These are phyloP conservation scores for Parthenolecanium corni DNA, from an alignment of 2,888 invertebrate species.

Conservation along the genomic window DNA sequence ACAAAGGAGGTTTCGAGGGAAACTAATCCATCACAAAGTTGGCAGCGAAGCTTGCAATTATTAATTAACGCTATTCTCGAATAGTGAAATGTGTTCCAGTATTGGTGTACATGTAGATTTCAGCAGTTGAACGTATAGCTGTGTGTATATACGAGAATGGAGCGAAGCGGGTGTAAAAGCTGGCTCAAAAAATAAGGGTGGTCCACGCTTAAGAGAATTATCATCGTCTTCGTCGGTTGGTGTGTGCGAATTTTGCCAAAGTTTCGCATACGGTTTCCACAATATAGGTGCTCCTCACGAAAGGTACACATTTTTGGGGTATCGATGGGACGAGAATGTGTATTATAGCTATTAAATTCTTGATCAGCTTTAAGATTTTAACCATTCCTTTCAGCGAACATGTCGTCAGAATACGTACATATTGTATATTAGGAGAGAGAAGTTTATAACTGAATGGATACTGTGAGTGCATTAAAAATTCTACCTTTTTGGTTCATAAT, in stretches of 20 bases:
- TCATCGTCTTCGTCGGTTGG: conserved; percentile 12
- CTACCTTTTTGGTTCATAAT: too few relatives aligned
- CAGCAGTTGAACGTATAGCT: too few relatives aligned
- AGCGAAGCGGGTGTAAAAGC: background rate
- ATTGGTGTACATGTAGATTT: background rate
- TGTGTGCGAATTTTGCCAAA: conserved; percentile 6
- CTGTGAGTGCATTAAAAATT: too few relatives aligned
- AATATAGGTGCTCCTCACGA: background rate
- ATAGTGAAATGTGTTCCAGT: background rate
- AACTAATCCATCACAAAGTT: conserved; percentile 28
- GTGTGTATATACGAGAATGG: background rate
- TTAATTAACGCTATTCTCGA: conserved; percentile 25
- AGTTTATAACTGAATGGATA: too few relatives aligned
- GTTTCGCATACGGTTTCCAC: background rate
- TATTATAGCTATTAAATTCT: too few relatives aligned
- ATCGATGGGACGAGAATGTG: too few relatives aligned
- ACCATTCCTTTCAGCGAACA: too few relatives aligned
- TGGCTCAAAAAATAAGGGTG: conserved; percentile 1
- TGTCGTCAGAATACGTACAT: too few relatives aligned
- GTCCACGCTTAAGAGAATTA: conserved; percentile 22
- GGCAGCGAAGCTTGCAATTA: conserved; percentile 28
- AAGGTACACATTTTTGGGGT: background rate
- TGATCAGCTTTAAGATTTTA: too few relatives aligned
- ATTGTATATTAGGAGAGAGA: too few relatives aligned
- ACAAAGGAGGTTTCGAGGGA: conserved; percentile 27